Evolutionary conservation across 2,113 vertebrate genomes (phyloP), one percentile per base, ranked within the genome.

Genomic region (Camelus dromedarius): DNA sequence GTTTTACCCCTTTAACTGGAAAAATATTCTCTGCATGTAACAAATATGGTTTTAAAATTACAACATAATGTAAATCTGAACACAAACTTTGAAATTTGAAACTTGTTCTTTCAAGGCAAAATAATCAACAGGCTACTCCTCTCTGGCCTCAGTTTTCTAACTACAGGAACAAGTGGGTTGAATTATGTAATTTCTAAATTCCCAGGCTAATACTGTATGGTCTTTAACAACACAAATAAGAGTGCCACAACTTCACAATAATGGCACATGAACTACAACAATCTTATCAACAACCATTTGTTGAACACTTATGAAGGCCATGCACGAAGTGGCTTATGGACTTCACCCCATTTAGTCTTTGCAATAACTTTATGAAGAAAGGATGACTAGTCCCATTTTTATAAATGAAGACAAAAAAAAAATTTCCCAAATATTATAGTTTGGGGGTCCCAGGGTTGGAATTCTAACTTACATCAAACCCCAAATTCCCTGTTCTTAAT

Each of bases 81-180:
- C 18, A 60, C 52, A 83, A 96, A 22, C 14, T 87, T 87, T 76
- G 20, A 85, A 91, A 64, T 38, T 83, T 75, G 32, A 82, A 97
- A 94, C 66, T 5, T 79, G 15, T 88, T 84, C 70, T 84, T 93
- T 82, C 87, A 93, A 93, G 48, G 90, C 20, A 93, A 90, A 89
- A 77, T 52, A 92, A 91, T 24, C 58, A 42, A 42, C n/a, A 79
- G 22, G 7, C n/a, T 81, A 30, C 35, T 88, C 18, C 35, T 89
- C n/a, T 90, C 75, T 94, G 70, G 30, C 26, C 28, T 91, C 20
- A 35, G 24, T 94, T 95, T 94, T 91, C 80, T 86, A 82, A 85
- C 82, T 54, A 76, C 7, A 96, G 28, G 4, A 58, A 64, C 8
- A 88, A 72, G 19, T 85, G 16, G 32, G 7, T 81, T 92, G 18